Base-by-base conservation (phyloP, 2,888 invertebrate genomes). In the Pheosia gnoma region DNA sequence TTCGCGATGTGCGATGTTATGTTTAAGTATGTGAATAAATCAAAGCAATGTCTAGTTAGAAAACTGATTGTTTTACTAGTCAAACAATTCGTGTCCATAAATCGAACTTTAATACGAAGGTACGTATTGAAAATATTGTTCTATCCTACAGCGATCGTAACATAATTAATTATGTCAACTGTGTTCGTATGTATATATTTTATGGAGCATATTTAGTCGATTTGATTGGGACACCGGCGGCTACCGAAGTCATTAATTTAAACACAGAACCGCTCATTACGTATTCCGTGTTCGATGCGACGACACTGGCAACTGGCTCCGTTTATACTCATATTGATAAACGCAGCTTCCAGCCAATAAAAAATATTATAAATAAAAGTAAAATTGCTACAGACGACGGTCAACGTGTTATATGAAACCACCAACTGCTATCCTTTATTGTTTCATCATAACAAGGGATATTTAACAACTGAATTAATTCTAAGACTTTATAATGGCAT, bases 181-280 rank as follows among this genome's bases (percentile, higher is more conserved):
- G 11, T 36, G 10, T 57, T 57, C 62, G 56, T 58, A 57, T 51
- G 36, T 64, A 62, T 71, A 62, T 74, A 71, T 80, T 25, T 73
- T 69, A 68, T 68, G 72, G 72, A 84, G 87, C 84, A 85, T 86
- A 86, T 88, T 87, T 85, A 83, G 83, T 73, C 74, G 79, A 77
- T 82, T 83, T 85, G 84, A 87, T 88, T 86, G 86, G 80, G 75
- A 71, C 76, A 63, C 68, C 65, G 70, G 55, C 71, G 67, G 78
- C 85, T 84, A 81, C 86, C 78, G 79, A 71, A 70, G 73, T 74
- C 78, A 80, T 82, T 82, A 82, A 82, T 82, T 82, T 72, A 61
- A 45, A 75, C 25, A 79, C 83, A 79, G 83, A 82, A 83, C 25
- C 84, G 78, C 82, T 87, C 82, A 87, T 90, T 88, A 82, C 63